Evolutionary conservation across 2,797 vertebrate species (phyloP).

Genomic region (Chaetodon trifasciatus): DNA sequence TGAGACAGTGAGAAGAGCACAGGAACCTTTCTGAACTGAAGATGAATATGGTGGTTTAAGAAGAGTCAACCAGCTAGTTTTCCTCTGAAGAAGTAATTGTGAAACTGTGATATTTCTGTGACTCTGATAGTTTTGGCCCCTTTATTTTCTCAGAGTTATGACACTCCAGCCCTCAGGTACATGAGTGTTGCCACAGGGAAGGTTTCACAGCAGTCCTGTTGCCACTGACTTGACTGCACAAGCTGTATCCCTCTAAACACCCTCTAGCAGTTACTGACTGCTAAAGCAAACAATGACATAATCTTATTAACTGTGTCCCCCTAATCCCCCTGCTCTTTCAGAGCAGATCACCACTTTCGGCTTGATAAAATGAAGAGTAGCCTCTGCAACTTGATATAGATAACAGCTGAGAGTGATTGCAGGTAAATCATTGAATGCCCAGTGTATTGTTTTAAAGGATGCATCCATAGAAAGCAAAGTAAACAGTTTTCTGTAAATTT

Average conservation of each 20-base stretch:
- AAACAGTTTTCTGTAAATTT: not conserved
- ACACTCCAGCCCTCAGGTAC: not conserved
- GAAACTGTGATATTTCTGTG: not conserved
- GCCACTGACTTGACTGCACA: constrained; percentile 34
- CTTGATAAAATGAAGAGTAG: constrained; percentile 35
- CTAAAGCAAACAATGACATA: constrained; percentile 46
- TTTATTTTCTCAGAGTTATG: not conserved
- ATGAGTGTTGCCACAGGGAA: not conserved
- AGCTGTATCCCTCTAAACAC: not conserved
- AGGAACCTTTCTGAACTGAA: not conserved
- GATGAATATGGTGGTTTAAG: not conserved
- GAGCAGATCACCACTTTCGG: constrained; percentile 6
- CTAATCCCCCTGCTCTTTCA: not conserved
- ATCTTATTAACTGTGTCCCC: constrained; percentile 55
- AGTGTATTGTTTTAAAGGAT: not conserved
- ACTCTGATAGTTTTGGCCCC: not conserved
- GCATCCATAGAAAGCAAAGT: not conserved
- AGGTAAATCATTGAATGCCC: not conserved
- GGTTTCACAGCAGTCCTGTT: not conserved
- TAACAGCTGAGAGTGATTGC: constrained; percentile 1
- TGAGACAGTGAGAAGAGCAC: not conserved
- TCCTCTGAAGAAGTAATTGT: not conserved
- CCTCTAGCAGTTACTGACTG: constrained; percentile 14
- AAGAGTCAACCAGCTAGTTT: not conserved
- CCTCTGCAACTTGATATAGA: not conserved